phyloP scores from a whole-genome alignment of 2,113 vertebrate genomes.

The Anhinga anhinga region DNA sequence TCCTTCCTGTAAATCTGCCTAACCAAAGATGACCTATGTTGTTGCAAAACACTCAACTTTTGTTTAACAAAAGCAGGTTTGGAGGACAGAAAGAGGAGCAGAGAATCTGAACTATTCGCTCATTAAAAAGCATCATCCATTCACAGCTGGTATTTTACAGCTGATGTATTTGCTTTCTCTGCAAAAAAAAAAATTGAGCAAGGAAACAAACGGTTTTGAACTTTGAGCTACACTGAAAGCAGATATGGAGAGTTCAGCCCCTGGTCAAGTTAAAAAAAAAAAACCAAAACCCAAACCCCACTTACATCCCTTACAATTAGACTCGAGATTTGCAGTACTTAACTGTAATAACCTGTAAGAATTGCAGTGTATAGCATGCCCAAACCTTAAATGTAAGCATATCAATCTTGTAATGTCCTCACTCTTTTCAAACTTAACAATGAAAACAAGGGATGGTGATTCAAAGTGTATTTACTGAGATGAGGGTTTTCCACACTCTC shows the following conservation, averaged over 20 bases:
- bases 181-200: background rate
- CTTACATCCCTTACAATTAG: background rate
- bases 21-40: background rate
- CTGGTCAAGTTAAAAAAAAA: background rate
- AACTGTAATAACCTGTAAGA: background rate
- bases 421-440: background rate
- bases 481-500: background rate
- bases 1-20: background rate
- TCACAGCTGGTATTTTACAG: constrained; percentile 6
- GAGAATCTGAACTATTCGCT: background rate
- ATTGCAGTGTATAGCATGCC: background rate
- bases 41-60: background rate
- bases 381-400: background rate
- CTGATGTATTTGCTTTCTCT: background rate
- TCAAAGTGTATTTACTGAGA: background rate
- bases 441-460: background rate
- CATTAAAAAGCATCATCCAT: background rate
- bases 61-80: background rate
- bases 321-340: background rate
- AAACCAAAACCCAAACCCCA: too few relatives aligned
- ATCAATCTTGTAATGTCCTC: background rate
- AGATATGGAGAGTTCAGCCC: background rate
- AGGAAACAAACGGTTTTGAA: background rate
- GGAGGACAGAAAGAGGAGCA: background rate
- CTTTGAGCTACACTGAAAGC: background rate